Conservation (phyloP, 1,140 invertebrate species). For the Rhagoletis zephyria region DNA sequence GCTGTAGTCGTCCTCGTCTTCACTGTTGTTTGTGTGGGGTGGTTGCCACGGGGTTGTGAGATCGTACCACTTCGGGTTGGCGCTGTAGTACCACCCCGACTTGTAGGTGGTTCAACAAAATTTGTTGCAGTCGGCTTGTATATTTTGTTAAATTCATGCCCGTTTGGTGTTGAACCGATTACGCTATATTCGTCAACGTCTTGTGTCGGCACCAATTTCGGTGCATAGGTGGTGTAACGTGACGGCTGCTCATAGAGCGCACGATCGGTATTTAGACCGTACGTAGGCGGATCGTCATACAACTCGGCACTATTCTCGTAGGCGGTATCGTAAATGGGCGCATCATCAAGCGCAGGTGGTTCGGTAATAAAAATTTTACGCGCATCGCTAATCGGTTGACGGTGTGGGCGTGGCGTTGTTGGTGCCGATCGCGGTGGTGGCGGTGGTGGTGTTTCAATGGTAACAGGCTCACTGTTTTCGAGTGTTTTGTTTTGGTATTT, state of each 20-base stretch:
- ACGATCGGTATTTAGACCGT: background rate
- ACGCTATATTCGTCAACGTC: slow-evolving; percentile 61
- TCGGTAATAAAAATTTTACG: slow-evolving; percentile 63
- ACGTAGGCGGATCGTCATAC: slow-evolving; percentile 9
- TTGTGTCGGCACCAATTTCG: slow-evolving; percentile 32
- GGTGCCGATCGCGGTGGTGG: slow-evolving; percentile 6
- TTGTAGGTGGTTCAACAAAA: slow-evolving; percentile 35
- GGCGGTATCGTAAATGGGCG: slow-evolving; percentile 62
- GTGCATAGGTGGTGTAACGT: slow-evolving; percentile 50
- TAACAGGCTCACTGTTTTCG: slow-evolving; percentile 50
- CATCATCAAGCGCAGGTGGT: slow-evolving; percentile 58
- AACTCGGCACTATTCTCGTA: slow-evolving; percentile 60
- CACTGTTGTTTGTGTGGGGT: slow-evolving; percentile 58
- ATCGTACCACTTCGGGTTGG: slow-evolving; percentile 57
- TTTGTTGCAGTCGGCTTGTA: background rate
- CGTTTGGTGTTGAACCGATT: slow-evolving; percentile 55
- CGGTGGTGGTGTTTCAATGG: slow-evolving; percentile 50
- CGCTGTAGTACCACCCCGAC: slow-evolving; percentile 33
- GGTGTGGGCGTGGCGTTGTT: slow-evolving; percentile 20
- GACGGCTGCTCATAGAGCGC: slow-evolving; percentile 14
- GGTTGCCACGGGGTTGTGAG: slow-evolving; percentile 57
- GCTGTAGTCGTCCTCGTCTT: slow-evolving; percentile 57
- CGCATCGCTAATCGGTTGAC: slow-evolving; percentile 55
- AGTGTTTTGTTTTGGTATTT: slow-evolving; percentile 41
- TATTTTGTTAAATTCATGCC: background rate